Evolutionary conservation across 2,888 invertebrate species (phyloP), one percentile per base, ranked within the genome.

Genomic region (Ischnus inquisitorius): DNA sequence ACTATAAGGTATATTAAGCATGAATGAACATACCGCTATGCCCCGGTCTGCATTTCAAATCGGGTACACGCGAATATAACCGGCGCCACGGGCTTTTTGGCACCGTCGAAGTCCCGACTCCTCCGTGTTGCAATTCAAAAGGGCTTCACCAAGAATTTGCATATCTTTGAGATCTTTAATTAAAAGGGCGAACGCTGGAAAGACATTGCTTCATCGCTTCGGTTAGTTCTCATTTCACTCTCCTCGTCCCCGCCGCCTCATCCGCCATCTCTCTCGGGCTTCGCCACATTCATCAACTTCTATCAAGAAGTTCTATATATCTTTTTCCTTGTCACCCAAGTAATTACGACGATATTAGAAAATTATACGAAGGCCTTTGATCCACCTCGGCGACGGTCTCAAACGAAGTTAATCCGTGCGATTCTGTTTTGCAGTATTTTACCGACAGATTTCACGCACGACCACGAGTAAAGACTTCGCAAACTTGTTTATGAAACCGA

Each of bases 141-240:
- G 78, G 78, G 68, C 78, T 78, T 74, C 54, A 51, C 48, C 68
- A 43, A 43, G 62, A 68, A 78, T 78, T 78, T 82, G 74, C 82
- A 82, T 78, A 82, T 74, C 78, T 82, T 82, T 74, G 82, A 78
- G 74, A 82, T 82, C 82, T 78, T 74, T 78, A 78, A 82, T 74
- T 82, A 68, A 77, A 82, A 77, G 64, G 57, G 65, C 76, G 81
- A 82, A 43, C 71, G 71, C 65, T 39, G 65, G 71, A 64, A 77
- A 71, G 76, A 77, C 65, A 69, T 80, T 34, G 74, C 67, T 41
- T 39, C 51, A 80, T 80, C 64, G 12, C 62, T 69, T 28, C 34
- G 16, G 41, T 43, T 57, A 43, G 16, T 46, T 60, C 54, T 14
- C 65, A 54, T 12, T 22, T 8, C 46, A 8, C 51, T 54, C 5